Evolutionary conservation across 2,113 vertebrate genomes (phyloP), one percentile per base, ranked within the genome.

Genomic region (Triplophysa tibetana): DNA sequence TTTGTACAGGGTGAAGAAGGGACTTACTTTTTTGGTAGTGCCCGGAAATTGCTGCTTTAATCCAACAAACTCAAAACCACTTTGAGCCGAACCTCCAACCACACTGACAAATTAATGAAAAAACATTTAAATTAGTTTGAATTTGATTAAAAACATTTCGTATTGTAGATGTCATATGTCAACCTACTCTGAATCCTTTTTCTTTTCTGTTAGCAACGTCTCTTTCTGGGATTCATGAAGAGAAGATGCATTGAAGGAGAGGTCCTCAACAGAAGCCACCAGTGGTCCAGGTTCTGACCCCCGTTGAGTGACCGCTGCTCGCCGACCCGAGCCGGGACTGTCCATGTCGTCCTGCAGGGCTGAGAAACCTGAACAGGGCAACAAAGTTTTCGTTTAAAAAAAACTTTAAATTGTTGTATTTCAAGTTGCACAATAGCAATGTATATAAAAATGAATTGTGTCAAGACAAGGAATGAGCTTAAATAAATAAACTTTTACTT

Each of bases 261-360:
- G 88, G 0, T 98, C 96, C 85, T 99, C 96, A 77, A 95, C 93
- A 0, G 95, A 96, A 72, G 96, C 96, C 3, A 97, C 82, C 0
- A 96, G 95, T 9, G 96, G 96, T 48, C 86, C 88, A 54, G 87
- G 88, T 24, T 84, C 70, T 88, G 14, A 86, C 69, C 60, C 85
- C 67, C 76, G 82, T 13, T 89, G 88, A 82, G 89, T 86, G 6
- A 87, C 75, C 6, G 86, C 68, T 23, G 80, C 81, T 0, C 89
- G 93, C 4, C 92, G 89, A 3, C 89, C 87, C 7, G 91, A 86
- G 41, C 88, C 92, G 1, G 94, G 89, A 43, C 92, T 92, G 85
- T 91, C 93, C 3, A 95, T 87, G 76, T 98, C 97, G 78, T 98
- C 96, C 13, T 92, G 95, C 72, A 99, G 93, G 1, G 91, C 93